Evolutionary conservation across 2,113 vertebrate genomes (phyloP), one percentile per base, ranked within the genome.

Genomic region (Hippolais icterina): DNA sequence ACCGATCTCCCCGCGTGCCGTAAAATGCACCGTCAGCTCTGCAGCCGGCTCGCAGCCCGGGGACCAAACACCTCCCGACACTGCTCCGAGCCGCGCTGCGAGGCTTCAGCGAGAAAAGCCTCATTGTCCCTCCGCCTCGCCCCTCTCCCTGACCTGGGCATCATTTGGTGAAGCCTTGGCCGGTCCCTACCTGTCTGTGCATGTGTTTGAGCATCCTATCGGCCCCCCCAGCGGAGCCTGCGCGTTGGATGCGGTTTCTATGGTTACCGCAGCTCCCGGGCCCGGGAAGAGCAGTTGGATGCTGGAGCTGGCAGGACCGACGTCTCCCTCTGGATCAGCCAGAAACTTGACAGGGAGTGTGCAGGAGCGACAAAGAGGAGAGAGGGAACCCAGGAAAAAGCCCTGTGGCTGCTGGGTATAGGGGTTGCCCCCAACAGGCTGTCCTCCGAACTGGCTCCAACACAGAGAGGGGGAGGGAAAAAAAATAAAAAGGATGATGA

Each of bases 161-260:
- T 25, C 11, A 0, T 77, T 65, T 91, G 83, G 78, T 2, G 14
- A 79, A 91, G 94, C 80, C 21, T 76, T 87, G 96, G 63, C 70
- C 69, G 92, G 79, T 89, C 89, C 92, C 92, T 92, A 95, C 96
- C 96, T 97, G 94, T 65, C 83, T 89, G 78, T 94, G 75, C 85
- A 56, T 93, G 90, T 91, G 63, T 87, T 65, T 83, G 94, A 83
- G 52, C 69, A 35, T 84, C 93, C n/a, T 75, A 5, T 59, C 82
- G 5, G 11, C 86, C 94, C 79, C 96, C 95, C 81, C 74, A 53
- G 91, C 88, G 4, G 87, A 82, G 88, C 87, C 87, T 96, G 94
- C 96, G 94, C 93, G 93, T 97, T 98, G 98, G 98, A 96, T 94
- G 87, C 92, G 1, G 98, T 98, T 98, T 98, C 98, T 97, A 98